Conservation (phyloP, 2,113 vertebrate species). For the Callospermophilus lateralis region DNA sequence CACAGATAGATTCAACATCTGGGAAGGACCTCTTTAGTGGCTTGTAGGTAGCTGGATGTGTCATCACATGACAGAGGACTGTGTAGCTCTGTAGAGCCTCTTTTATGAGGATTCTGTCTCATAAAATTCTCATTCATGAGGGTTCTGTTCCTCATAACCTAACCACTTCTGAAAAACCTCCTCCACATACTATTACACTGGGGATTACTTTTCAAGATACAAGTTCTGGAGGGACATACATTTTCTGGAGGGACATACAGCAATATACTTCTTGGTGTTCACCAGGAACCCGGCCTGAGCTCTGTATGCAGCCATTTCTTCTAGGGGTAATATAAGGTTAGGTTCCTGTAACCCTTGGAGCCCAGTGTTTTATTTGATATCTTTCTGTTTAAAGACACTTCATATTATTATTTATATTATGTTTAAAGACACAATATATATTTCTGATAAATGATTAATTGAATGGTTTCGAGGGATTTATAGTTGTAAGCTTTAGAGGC, state of each 20-base stretch:
- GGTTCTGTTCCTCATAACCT: background rate
- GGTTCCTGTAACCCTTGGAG: background rate
- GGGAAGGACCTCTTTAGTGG: background rate
- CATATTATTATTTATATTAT: background rate
- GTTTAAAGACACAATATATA: background rate
- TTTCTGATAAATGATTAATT: background rate
- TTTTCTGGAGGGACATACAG: no score
- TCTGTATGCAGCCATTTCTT: background rate
- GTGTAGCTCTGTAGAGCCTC: background rate
- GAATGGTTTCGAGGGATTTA: background rate
- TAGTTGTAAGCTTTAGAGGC: background rate
- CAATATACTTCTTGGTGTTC: background rate
- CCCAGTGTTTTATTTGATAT: background rate
- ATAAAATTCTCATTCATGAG: background rate
- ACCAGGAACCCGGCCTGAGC: background rate
- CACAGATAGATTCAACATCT: background rate
- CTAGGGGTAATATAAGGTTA: background rate
- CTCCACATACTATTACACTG: no score
- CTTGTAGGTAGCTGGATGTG: background rate
- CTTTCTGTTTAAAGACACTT: background rate
- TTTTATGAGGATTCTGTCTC: background rate
- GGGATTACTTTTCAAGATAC: background rate
- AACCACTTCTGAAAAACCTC: background rate
- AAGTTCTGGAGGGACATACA: background rate
- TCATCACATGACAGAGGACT: background rate